Percentiles rank a stretch among this genome's conserved stretches.
Evolutionary conservation across 2,888 invertebrate species (phyloP).

Genomic region (Hyposoter dolosus): DNA sequence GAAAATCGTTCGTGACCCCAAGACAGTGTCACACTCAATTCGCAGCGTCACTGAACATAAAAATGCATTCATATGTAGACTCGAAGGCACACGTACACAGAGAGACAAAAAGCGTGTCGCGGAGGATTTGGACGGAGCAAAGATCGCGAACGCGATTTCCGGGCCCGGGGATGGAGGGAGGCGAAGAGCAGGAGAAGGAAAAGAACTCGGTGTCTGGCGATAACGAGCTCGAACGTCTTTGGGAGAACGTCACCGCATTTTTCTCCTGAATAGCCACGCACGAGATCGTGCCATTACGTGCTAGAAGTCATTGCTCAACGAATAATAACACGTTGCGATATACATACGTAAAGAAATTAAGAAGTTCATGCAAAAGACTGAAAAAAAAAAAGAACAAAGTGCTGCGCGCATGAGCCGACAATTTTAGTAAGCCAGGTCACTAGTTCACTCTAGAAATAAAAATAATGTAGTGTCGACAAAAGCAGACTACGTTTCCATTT

Average conservation of each 20-base stretch:
- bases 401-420: neutral
- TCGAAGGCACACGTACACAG: neutral
- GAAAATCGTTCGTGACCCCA: constrained; percentile 1
- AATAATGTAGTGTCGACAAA: constrained; percentile 22
- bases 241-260: constrained; percentile 28
- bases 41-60: constrained; percentile 47
- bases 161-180: constrained; percentile 38
- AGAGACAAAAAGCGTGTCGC: constrained; percentile 9
- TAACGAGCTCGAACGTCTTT: constrained; percentile 54
- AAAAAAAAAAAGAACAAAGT: constrained; percentile 45
- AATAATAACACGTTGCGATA: constrained; percentile 19
- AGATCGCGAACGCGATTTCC: constrained; percentile 66
- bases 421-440: constrained; percentile 48
- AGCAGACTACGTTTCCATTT: constrained; percentile 1
- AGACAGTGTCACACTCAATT: constrained; percentile 48
- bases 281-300: constrained; percentile 56
- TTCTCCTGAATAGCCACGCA: constrained; percentile 41
- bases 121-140: constrained; percentile 57
- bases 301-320: constrained; percentile 14
- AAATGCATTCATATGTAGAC: neutral
- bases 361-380: constrained; percentile 29
- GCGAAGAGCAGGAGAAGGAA: too few species aligned
- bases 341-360: constrained; percentile 26
- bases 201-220: constrained; percentile 49
- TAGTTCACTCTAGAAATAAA: constrained; percentile 19